These are phyloP conservation scores for Hyperoodon ampullatus DNA, from an alignment of 2,113 vertebrate genomes.

Conservation along the genomic window DNA sequence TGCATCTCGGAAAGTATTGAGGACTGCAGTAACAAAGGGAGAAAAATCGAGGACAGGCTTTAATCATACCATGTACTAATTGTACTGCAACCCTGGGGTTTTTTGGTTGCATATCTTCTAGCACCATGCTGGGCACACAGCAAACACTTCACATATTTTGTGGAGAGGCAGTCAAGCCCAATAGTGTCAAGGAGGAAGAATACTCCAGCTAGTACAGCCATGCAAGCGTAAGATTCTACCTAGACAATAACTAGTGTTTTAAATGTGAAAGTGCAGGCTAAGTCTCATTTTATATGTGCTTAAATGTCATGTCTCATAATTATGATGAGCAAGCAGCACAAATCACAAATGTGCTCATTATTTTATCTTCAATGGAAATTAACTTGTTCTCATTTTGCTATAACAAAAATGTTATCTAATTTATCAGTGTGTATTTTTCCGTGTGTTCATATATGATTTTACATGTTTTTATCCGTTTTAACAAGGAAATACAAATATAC, in stretches of 20 bases:
- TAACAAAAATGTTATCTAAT: neutral
- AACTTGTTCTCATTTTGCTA: conserved; percentile 2
- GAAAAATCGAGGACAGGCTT: neutral
- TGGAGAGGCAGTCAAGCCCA: neutral
- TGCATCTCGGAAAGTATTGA: neutral
- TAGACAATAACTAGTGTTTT: neutral
- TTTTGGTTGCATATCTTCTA: neutral
- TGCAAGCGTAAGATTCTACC: neutral
- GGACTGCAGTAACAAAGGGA: neutral
- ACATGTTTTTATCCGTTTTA: neutral
- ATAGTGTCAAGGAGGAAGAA: neutral
- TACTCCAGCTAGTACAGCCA: neutral
- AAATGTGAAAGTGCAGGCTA: neutral
- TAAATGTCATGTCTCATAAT: conserved; percentile 25
- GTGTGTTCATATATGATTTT: neutral
- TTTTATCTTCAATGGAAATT: conserved; percentile 30
- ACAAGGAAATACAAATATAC: neutral
- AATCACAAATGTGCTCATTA: conserved; percentile 8
- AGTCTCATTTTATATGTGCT: neutral
- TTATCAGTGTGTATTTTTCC: neutral
- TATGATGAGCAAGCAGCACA: neutral
- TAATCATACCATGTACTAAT: neutral
- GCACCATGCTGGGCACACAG: neutral
- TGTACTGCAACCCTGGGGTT: neutral
- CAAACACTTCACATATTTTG: neutral